Evolutionary conservation across 2,888 invertebrate species (phyloP).

Genomic region (Germaria angustata): DNA sequence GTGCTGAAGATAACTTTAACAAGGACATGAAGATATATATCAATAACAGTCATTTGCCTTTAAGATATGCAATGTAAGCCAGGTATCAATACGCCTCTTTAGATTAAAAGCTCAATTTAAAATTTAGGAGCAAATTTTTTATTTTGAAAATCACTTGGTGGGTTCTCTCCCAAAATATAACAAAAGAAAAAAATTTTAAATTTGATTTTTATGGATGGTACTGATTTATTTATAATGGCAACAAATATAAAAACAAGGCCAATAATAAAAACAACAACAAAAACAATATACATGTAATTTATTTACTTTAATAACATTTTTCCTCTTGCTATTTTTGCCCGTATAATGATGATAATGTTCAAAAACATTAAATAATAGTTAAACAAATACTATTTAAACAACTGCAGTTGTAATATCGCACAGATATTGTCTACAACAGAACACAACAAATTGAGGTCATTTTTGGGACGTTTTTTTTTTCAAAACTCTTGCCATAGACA

Average conservation of each 20-base stretch:
- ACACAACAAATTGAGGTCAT: slow-evolving; percentile 60
- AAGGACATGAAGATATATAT: no score
- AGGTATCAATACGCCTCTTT: slow-evolving; percentile 21
- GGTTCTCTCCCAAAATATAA: no score
- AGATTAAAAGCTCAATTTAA: background rate
- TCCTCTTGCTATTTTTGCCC: slow-evolving; percentile 3
- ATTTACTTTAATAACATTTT: slow-evolving; percentile 31
- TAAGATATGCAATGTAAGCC: no score
- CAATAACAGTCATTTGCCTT: no score
- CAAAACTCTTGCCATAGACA: background rate
- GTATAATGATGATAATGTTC: slow-evolving; percentile 62
- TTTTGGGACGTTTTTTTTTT: slow-evolving; percentile 35
- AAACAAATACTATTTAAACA: slow-evolving; percentile 50
- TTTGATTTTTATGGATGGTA: no score
- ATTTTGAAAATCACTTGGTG: no score
- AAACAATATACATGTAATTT: slow-evolving; percentile 39
- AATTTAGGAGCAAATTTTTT: no score
- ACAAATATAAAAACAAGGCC: background rate
- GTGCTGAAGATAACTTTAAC: no score
- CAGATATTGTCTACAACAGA: slow-evolving; percentile 3
- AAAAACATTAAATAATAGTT: slow-evolving; percentile 62
- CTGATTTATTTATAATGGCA: no score
- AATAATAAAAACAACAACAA: slow-evolving; percentile 14
- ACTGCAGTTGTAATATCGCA: background rate
- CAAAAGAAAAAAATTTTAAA: no score